A percentile compares a stretch with the other conserved stretches of the same genome.
phyloP scores from a whole-genome alignment of 2,888 invertebrate genomes.

The Blastobasis lacticolella region DNA sequence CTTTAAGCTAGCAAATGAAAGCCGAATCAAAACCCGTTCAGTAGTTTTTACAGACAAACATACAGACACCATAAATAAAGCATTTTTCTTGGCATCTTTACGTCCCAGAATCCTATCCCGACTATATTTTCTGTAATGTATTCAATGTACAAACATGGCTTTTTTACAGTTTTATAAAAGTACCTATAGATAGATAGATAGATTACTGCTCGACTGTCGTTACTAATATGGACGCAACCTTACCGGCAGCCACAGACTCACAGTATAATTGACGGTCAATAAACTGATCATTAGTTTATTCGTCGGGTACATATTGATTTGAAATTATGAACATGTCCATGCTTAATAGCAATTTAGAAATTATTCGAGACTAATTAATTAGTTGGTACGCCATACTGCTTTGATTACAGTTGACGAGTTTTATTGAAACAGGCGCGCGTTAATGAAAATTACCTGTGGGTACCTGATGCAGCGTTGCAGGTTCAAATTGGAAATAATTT shows the following conservation, averaged over 20 bases:
- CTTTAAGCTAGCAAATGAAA: too few relatives aligned
- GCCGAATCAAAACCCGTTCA: too few relatives aligned
- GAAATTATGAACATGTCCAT: neutral
- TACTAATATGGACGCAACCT: neutral
- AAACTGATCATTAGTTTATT: slow-evolving; percentile 28
- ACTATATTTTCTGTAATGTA: too few relatives aligned
- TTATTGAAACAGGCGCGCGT: neutral
- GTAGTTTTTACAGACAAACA: too few relatives aligned
- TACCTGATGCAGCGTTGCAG: neutral
- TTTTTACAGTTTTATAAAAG: too few relatives aligned
- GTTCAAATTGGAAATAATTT: neutral
- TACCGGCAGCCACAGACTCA: slow-evolving; percentile 1
- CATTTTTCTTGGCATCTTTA: too few relatives aligned
- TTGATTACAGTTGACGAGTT: neutral
- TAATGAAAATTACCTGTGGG: too few relatives aligned
- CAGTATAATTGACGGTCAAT: slow-evolving; percentile 31
- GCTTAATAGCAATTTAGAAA: slow-evolving; percentile 22
- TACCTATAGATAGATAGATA: too few relatives aligned
- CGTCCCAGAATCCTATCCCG: too few relatives aligned
- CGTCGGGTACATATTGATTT: slow-evolving; percentile 17
- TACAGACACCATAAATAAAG: too few relatives aligned
- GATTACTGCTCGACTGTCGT: too few relatives aligned
- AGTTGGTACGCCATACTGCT: slow-evolving; percentile 16
- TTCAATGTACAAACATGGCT: too few relatives aligned
- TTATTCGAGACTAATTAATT: slow-evolving; percentile 26